Percentiles rank a stretch among this genome's conserved stretches.
Evolutionary conservation across 2,113 vertebrate species (phyloP).

Genomic region (Calypte anna): DNA sequence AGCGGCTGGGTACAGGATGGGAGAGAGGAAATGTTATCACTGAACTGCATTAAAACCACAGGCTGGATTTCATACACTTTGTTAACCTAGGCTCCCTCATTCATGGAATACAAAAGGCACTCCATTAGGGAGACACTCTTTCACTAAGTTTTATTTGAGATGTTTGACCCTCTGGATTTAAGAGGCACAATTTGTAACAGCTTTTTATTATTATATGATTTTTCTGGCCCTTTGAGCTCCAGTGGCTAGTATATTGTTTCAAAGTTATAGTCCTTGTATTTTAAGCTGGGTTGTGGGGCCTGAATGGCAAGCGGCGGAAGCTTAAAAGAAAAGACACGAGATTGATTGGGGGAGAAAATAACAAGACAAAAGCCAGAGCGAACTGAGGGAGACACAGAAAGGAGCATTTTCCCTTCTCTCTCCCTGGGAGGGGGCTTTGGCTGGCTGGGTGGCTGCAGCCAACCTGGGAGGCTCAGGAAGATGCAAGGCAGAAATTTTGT

Average conservation of each 20-base stretch:
- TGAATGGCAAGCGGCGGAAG: conserved; percentile 65
- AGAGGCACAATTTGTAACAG: conserved; percentile 75
- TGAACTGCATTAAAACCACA: conserved; percentile 73
- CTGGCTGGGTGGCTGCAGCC: conserved; percentile 46
- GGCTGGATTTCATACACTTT: conserved; percentile 74
- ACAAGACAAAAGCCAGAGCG: conserved; percentile 7
- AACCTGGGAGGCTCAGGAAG: conserved; percentile 55
- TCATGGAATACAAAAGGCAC: conserved; percentile 77
- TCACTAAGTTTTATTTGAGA: conserved; percentile 77
- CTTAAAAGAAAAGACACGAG: conserved; percentile 59
- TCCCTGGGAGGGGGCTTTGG: conserved; percentile 32
- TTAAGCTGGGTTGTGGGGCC: conserved; percentile 57
- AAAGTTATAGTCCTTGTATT: conserved; percentile 68
- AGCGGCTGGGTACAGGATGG: conserved; percentile 72
- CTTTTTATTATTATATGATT: conserved; percentile 80
- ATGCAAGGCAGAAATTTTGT: conserved; percentile 73
- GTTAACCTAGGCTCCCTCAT: conserved; percentile 72
- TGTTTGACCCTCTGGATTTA: conserved; percentile 74
- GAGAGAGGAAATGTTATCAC: conserved; percentile 78
- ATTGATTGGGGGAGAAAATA: conserved; percentile 61
- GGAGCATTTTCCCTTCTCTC: conserved; percentile 5
- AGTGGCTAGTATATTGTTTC: conserved; percentile 69
- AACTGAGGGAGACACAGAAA: conserved; percentile 1
- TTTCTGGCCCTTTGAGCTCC: conserved; percentile 72
- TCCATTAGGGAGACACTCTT: conserved; percentile 74